Evolutionary conservation across 2,113 vertebrate species (phyloP), one percentile per base, ranked within the genome.

Genomic region (Gobius niger): DNA sequence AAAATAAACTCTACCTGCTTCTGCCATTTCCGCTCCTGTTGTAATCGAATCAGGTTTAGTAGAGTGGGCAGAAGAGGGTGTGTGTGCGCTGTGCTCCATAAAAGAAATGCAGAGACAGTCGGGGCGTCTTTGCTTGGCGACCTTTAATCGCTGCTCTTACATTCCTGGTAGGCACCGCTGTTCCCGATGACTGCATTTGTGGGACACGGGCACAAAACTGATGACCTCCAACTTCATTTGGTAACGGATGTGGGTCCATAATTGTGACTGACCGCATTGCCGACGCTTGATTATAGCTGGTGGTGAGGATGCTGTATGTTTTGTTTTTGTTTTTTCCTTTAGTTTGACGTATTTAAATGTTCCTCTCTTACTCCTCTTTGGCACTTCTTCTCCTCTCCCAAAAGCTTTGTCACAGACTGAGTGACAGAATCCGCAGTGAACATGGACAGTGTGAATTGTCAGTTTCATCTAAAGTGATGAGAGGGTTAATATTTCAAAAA

Each of bases 31-130:
- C 61, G 42, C 75, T 85, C 71, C 54, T 76, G n/a, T 82, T 62
- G 65, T 88, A 88, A 90, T 85, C 81, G 72, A 90, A 89, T 90
- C 85, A 70, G 65, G 18, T 42, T 73, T 76, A 74, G 72, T 46
- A 52, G 70, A 81, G 80, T 80, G 77, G 61, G 7, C 63, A 67
- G 71, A 76, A 16, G 73, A 81, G 80, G 78, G 85, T 67, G 80
- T 85, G 81, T n/a, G 24, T 34, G 24, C 24, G 3, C 24, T 70
- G 67, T 51, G 6, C 83, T 63, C 81, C 56, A 47, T 67, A 70
- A 75, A n/a, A n/a, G n/a, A n/a, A n/a, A 83, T 82, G 81, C 83
- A 87, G 81, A 85, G 67, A 83, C 65, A 52, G 84, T 76, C 14
- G 13, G 52, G 61, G 70, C 75, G 44, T 82, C 66, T 63, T 19